Evolutionary conservation across 2,888 invertebrate genomes (phyloP).

Genomic region (Chymomyza caudatula): DNA sequence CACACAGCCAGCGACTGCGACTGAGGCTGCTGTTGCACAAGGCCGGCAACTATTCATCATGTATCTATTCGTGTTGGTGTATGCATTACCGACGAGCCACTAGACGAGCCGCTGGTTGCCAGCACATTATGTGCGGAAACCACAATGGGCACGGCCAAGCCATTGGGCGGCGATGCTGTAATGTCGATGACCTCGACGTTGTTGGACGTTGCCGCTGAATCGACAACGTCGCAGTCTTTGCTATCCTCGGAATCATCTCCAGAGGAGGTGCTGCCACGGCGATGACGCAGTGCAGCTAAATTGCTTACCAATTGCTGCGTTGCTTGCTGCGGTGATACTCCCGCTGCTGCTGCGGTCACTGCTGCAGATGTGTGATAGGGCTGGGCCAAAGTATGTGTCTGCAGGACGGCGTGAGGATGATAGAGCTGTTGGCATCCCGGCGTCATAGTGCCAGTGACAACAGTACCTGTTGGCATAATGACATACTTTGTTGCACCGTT

Average conservation of each 20-base stretch:
- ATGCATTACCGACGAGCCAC: conserved; percentile 75
- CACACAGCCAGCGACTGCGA: conserved; percentile 39
- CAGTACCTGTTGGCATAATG: conserved; percentile 62
- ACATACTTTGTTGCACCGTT: conserved; percentile 66
- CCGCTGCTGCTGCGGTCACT: conserved; percentile 39
- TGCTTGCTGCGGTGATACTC: not conserved
- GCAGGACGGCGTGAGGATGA: conserved; percentile 56
- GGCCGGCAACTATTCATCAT: conserved; percentile 77
- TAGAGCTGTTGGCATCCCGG: conserved; percentile 54
- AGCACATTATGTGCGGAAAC: conserved; percentile 35
- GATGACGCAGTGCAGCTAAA: conserved; percentile 61
- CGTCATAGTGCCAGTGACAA: conserved; percentile 46
- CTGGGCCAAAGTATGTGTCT: conserved; percentile 48
- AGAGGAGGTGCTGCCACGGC: conserved; percentile 77
- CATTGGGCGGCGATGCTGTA: conserved; percentile 66
- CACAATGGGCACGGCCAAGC: conserved; percentile 32
- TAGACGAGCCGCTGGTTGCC: conserved; percentile 50
- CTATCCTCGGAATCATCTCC: conserved; percentile 78
- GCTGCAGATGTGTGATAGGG: conserved; percentile 43
- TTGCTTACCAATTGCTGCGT: conserved; percentile 49
- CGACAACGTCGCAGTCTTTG: conserved; percentile 77
- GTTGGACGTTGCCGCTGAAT: conserved; percentile 52
- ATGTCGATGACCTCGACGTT: conserved; percentile 51
- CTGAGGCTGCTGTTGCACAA: conserved; percentile 69
- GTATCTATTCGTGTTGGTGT: conserved; percentile 74